phyloP scores from a whole-genome alignment of 2,888 invertebrate genomes.

The Tipula vernalis region DNA sequence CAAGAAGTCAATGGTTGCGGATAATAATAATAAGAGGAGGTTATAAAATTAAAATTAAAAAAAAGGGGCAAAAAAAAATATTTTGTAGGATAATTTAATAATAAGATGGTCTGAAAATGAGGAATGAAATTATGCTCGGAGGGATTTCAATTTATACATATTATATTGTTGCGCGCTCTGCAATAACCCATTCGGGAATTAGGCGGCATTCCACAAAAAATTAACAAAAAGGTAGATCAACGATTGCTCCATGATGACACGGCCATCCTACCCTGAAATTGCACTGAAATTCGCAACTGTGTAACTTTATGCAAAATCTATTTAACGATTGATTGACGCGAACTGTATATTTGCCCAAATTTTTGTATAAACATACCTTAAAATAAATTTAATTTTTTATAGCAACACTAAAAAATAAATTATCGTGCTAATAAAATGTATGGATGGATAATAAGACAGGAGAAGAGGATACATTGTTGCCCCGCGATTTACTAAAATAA shows the following conservation, averaged over 20 bases:
- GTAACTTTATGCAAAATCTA: background rate
- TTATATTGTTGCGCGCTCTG: background rate
- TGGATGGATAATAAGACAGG: background rate
- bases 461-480: background rate
- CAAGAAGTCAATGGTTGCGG: conserved; percentile 7
- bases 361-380: background rate
- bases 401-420: background rate
- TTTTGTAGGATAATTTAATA: conserved; percentile 8
- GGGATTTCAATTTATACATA: background rate
- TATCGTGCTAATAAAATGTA: background rate
- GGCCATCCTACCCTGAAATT: no score
- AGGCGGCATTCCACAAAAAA: background rate
- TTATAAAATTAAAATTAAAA: background rate
- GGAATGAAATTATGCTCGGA: background rate
- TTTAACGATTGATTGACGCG: background rate
- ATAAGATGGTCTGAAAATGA: conserved; percentile 9
- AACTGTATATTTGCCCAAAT: background rate
- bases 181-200: background rate
- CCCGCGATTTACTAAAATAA: background rate
- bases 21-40: conserved; percentile 8
- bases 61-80: background rate
- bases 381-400: background rate
- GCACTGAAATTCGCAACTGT: background rate
- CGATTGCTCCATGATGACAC: no score
- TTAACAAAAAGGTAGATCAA: no score